Evolutionary conservation across 2,113 vertebrate genomes (phyloP).

Genomic region (Pseudorectes ferrugineus): DNA sequence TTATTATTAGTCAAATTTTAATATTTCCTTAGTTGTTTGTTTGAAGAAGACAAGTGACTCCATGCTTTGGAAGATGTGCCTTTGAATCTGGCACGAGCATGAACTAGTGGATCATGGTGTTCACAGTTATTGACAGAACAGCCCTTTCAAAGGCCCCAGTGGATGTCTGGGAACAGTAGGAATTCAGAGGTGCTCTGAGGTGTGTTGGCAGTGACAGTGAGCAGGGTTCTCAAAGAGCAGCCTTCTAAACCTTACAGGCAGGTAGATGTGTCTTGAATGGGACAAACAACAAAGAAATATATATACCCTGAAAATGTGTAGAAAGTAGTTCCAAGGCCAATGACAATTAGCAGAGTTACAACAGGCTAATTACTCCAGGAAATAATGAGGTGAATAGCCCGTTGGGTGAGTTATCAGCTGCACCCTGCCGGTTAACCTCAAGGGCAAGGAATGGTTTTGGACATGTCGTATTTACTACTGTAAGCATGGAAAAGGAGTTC

Average conservation of each 20-base stretch:
- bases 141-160: rapidly evolving
- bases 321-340: neutral
- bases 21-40: neutral
- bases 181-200: neutral
- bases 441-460: neutral
- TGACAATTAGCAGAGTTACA: neutral
- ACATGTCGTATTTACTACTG: neutral
- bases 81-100: neutral
- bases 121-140: neutral
- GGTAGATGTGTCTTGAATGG: neutral
- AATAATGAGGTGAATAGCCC: neutral
- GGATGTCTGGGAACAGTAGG: neutral
- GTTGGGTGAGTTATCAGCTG: neutral
- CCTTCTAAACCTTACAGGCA: neutral
- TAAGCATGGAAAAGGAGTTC: neutral
- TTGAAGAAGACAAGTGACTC: neutral
- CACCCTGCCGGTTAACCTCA: neutral
- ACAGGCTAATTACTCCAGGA: neutral
- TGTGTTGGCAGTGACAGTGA: neutral
- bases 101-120: neutral
- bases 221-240: neutral
- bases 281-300: neutral
- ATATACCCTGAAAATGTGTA: neutral
- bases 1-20: neutral
- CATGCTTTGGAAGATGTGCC: neutral